These are phyloP conservation scores for Sebastes fasciatus DNA, from an alignment of 2,113 vertebrate genomes.

Conservation along the genomic window DNA sequence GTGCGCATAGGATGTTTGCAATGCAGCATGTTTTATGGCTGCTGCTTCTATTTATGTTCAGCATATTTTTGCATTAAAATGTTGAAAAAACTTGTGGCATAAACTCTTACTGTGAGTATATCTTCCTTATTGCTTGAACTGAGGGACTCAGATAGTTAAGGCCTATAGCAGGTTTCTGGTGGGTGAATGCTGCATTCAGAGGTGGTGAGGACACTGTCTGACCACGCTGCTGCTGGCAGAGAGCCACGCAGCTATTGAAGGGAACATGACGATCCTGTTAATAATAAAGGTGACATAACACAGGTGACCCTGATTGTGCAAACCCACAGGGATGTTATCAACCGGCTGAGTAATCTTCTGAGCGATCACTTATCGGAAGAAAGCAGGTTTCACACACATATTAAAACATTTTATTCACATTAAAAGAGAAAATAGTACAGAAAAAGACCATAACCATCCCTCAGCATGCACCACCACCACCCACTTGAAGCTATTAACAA, in stretches of 20 bases:
- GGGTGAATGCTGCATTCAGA: conserved; percentile 44
- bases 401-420: conserved; percentile 30
- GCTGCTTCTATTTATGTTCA: conserved; percentile 1
- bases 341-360: conserved; percentile 52
- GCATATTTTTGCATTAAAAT: conserved; percentile 23
- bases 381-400: conserved; percentile 17
- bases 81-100: neutral
- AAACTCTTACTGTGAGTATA: neutral
- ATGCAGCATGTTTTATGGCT: conserved; percentile 7
- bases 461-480: neutral
- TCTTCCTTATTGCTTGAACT: conserved; percentile 11
- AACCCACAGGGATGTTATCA: conserved; percentile 54
- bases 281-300: conserved; percentile 77
- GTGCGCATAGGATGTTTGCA: conserved; percentile 21
- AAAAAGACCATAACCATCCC: too few species aligned
- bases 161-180: conserved; percentile 17
- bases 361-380: conserved; percentile 42
- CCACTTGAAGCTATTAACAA: conserved; percentile 8
- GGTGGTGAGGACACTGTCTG: conserved; percentile 48
- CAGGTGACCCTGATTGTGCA: conserved; percentile 66
- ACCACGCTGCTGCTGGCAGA: conserved; percentile 60
- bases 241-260: conserved; percentile 61
- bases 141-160: conserved; percentile 6
- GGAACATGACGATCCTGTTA: conserved; percentile 78
- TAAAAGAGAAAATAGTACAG: neutral